Conservation (phyloP, 64 coral and sea anemone genomes). For the Platygyra sinensis region DNA sequence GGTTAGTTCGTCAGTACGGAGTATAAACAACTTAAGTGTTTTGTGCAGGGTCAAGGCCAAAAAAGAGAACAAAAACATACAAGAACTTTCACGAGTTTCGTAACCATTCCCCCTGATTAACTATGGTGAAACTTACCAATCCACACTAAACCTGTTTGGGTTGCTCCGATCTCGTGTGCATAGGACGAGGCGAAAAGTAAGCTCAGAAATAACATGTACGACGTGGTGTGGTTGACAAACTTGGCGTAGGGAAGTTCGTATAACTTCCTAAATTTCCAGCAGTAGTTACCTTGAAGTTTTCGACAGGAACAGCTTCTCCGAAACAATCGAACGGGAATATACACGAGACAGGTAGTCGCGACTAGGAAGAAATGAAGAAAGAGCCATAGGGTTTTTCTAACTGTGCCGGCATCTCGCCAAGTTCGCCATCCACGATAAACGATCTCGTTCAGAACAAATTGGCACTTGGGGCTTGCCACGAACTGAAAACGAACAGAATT, state of each 20-base stretch:
- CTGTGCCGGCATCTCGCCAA: background rate
- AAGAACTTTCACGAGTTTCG: too few species aligned
- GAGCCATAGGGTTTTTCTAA: background rate
- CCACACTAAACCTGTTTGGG: background rate
- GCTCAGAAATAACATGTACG: constrained; percentile 20
- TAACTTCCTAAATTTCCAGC: background rate
- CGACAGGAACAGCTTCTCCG: background rate
- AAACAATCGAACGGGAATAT: constrained; percentile 4
- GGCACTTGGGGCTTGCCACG: constrained; percentile 31
- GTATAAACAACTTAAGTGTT: too few species aligned
- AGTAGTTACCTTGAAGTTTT: background rate
- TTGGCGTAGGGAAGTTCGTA: constrained; percentile 39
- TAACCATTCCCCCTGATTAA: too few species aligned
- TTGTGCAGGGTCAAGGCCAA: too few species aligned
- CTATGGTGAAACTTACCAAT: background rate
- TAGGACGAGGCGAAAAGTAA: constrained; percentile 1
- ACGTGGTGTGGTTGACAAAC: constrained; percentile 41
- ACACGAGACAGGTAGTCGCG: background rate
- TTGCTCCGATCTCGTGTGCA: background rate
- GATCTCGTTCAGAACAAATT: background rate
- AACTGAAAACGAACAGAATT: background rate
- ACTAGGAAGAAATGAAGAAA: background rate
- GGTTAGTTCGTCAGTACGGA: too few species aligned
- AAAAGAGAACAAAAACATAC: too few species aligned
- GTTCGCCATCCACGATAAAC: constrained; percentile 8